Base-by-base conservation (phyloP, 2,113 vertebrate species). In the Galeopterus variegatus region DNA sequence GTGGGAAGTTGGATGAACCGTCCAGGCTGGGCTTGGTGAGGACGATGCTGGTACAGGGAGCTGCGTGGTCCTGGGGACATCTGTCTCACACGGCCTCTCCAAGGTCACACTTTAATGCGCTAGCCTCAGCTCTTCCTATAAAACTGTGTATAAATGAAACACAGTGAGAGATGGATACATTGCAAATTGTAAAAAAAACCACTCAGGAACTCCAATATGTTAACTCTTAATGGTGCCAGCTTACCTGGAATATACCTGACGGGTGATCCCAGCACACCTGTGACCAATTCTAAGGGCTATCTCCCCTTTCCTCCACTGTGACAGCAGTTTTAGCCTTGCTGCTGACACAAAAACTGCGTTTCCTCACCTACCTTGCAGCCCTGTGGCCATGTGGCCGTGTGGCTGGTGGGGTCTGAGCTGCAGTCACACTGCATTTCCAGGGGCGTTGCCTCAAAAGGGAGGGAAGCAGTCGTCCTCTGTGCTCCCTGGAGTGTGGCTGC, bases 371-470 rank as follows among this genome's bases (percentile, higher is more conserved):
- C 60, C 23, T 54, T 23, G 41, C 28, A 70, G 50, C 19, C 8
- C 6, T 5, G 6, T 76, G 48, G 33, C 33, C 8, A 2, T 6
- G 41, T 45, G 67, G 67, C 69, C 45, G 41, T 5, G 41, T 45
- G 67, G 67, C 69, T n/a, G n/a, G 45, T 41, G 81, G 33, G 73
- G 0, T 4, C 23, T 0, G 7, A 75, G 8, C 50, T 1, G 0
- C 36, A 2, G 9, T 26, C 10, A 75, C n/a, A 6, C 0, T 0
- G 1, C 26, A 31, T 26, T 64, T 79, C 56, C 19, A 5, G 6
- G 21, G 54, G 14, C 15, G 12, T n/a, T 67, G 33, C 52, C n/a
- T 72, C n/a, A 28, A 76, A 87, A 91, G 13, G 19, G 33, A 64
- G 19, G 33, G 31, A 45, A 17, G 9, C 28, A 3, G 3, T 36